phyloP scores from a whole-genome alignment of 2,888 invertebrate genomes.

The Chironomus tentans region DNA sequence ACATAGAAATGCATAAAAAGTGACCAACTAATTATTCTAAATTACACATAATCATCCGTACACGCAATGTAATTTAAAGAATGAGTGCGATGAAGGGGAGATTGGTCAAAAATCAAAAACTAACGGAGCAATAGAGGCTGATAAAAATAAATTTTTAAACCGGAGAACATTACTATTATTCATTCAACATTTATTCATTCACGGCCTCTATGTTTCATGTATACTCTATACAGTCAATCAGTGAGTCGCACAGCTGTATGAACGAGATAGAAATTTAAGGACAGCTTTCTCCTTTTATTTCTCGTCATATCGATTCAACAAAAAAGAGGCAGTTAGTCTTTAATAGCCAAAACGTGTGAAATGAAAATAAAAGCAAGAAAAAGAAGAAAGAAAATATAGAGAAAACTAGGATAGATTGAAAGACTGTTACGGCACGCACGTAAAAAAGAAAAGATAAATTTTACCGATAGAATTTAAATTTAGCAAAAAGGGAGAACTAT shows the following conservation, averaged over 20 bases:
- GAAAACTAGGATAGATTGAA: background rate
- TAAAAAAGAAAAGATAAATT: background rate
- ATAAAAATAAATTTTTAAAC: too few relatives aligned
- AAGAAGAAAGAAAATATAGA: background rate
- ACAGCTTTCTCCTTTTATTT: background rate
- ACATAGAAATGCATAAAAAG: background rate
- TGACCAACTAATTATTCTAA: background rate
- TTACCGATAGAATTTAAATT: background rate
- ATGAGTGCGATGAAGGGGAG: too few relatives aligned
- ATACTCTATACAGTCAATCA: too few relatives aligned
- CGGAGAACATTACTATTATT: too few relatives aligned
- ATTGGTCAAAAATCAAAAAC: too few relatives aligned
- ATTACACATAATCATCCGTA: background rate
- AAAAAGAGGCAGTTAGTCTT: background rate
- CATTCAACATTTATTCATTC: too few relatives aligned
- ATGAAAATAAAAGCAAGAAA: too few relatives aligned
- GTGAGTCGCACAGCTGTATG: too few relatives aligned
- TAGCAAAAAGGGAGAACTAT: background rate
- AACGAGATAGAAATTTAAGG: too few relatives aligned
- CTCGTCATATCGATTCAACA: background rate
- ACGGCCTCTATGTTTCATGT: too few relatives aligned
- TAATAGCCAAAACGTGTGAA: background rate
- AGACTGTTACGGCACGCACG: background rate
- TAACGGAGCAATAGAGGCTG: too few relatives aligned
- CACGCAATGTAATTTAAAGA: too few relatives aligned